A percentile compares a stretch with the other conserved stretches of the same genome.
Conservation (phyloP, 2,888 invertebrate genomes). For the Galerucella calmariensis region DNA sequence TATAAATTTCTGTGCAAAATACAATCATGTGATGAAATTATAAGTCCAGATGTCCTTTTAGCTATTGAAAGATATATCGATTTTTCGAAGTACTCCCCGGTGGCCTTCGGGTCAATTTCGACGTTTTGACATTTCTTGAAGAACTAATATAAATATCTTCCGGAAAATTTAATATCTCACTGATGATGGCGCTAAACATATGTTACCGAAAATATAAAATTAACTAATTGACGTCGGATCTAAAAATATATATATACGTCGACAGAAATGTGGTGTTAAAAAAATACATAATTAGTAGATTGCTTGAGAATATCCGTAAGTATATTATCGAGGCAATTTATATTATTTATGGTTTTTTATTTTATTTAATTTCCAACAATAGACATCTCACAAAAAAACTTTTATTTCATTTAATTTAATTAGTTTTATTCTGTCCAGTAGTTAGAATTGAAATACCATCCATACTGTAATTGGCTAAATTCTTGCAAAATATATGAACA, state of each 20-base stretch:
- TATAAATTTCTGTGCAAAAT: not conserved
- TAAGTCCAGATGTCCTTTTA: conserved; percentile 24
- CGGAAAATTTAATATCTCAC: conserved; percentile 28
- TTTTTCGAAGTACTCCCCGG: conserved; percentile 13
- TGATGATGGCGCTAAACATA: conserved; percentile 42
- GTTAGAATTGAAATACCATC: too few species aligned
- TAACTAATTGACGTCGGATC: conserved; percentile 25
- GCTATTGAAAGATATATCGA: conserved; percentile 33
- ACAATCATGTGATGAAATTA: not conserved
- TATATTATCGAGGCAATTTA: not conserved
- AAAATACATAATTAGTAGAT: conserved; percentile 14
- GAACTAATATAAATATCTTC: conserved; percentile 35
- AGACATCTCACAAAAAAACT: not conserved
- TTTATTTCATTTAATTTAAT: too few species aligned
- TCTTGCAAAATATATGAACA: too few species aligned
- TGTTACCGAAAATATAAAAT: conserved; percentile 39
- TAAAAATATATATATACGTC: conserved; percentile 11
- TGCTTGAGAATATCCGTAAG: not conserved
- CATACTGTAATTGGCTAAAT: too few species aligned
- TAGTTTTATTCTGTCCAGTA: too few species aligned
- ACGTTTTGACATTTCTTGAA: conserved; percentile 22
- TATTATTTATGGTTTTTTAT: not conserved
- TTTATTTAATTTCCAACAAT: not conserved
- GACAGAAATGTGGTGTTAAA: conserved; percentile 17
- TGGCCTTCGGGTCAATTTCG: conserved; percentile 16